These are phyloP conservation scores for Punctoribates punctum DNA, from an alignment of 2,888 invertebrate genomes.

Conservation along the genomic window DNA sequence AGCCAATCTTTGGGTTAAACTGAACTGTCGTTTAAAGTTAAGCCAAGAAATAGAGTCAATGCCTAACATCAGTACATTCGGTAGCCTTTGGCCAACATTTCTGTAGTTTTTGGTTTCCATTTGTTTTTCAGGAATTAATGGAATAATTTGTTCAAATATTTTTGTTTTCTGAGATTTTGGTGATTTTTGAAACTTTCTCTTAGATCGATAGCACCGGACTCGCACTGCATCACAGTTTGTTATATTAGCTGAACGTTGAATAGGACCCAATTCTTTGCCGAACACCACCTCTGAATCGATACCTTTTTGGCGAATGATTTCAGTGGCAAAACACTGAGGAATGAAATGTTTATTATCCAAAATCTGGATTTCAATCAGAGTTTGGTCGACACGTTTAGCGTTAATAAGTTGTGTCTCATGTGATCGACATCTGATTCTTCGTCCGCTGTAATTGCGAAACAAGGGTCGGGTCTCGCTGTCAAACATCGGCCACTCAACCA, in stretches of 20 bases:
- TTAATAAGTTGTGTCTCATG: neutral
- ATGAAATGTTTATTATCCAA: neutral
- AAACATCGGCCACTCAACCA: constrained; percentile 40
- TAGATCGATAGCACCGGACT: constrained; percentile 24
- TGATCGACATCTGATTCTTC: neutral
- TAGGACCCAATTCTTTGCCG: neutral
- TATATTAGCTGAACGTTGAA: neutral
- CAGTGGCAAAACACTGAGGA: neutral
- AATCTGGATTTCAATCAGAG: neutral
- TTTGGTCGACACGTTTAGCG: constrained; percentile 31
- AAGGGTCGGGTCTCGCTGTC: constrained; percentile 38
- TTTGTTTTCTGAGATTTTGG: neutral
- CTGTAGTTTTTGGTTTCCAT: constrained; percentile 7
- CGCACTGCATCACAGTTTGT: neutral
- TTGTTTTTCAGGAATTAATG: constrained; percentile 32
- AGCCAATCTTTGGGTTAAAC: constrained; percentile 66
- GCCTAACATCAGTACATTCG: constrained; percentile 73
- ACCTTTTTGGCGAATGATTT: neutral
- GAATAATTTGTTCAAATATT: constrained; percentile 15
- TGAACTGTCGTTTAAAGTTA: constrained; percentile 72
- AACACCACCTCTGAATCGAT: neutral
- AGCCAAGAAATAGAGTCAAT: constrained; percentile 79
- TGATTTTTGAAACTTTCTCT: neutral
- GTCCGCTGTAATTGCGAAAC: constrained; percentile 18
- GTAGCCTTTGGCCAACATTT: constrained; percentile 47